Base-by-base conservation (phyloP, 2,113 vertebrate species). In the Thamnaconus septentrionalis region DNA sequence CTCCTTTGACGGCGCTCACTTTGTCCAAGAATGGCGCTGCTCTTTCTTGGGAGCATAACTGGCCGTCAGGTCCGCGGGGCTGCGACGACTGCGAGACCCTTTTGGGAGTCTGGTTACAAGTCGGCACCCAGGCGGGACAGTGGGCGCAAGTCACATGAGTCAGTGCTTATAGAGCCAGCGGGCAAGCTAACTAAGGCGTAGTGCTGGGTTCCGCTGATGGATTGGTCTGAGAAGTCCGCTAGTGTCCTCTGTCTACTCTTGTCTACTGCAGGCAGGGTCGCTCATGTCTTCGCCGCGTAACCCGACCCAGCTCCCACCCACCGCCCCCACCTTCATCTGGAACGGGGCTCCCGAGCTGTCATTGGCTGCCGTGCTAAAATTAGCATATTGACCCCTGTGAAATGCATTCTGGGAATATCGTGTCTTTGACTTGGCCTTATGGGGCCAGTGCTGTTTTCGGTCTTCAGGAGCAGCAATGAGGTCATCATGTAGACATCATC, bases 401-500 rank as follows among this genome's bases (percentile, higher is more conserved):
- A 91, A 89, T 91, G 89, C 89, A 92, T 90, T 86, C 88, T 91
- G 89, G 87, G 88, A 91, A 90, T 89, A 87, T 87, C 52, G 53
- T 85, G 73, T 69, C 54, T 85, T 88, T 85, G 63, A 73, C 76
- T 81, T 89, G 83, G 69, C 18, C 18, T 31, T 31, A 31, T 31
- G 18, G 81, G 81, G 86, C 54, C 63, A 58, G 53, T 56, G 49
- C 69, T 60, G 77, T 53, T 64, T 31, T 31, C 18, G 18, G 18
- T 31, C 18, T 31, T 31, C 18, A 31, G 18, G 64, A 8, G 43
- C 7, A 76, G 64, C 53, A 41, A 42, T 79, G 87, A 81, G 63
- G 79, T 88, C 77, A 86, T 75, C 5, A 0, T 9, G 8, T n/a
- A 43, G 63, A 74, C 61, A 3, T 52, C 55, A 7, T 63, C 59